Percentiles rank a stretch among this genome's conserved stretches.
Evolutionary conservation across 2,888 invertebrate species (phyloP).

Genomic region (Rapana venosa): DNA sequence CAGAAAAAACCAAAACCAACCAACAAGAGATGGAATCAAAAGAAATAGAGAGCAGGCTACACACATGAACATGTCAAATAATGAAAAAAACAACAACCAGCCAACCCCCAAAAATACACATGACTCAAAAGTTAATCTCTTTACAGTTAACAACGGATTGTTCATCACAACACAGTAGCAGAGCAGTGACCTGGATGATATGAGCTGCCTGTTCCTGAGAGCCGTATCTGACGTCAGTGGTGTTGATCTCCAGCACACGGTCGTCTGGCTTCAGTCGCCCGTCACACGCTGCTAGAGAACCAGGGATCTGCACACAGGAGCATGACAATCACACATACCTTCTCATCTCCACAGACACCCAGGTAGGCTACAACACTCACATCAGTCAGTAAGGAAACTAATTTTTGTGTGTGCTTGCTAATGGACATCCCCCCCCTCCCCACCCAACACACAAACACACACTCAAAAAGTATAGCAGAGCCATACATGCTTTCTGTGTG

Average conservation of each 20-base stretch:
- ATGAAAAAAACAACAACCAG: neutral
- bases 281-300: constrained; percentile 78
- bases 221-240: constrained; percentile 77
- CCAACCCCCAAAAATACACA: neutral
- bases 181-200: constrained; percentile 72
- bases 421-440: too few relatives aligned
- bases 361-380: too few relatives aligned
- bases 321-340: neutral
- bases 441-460: too few relatives aligned
- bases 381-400: too few relatives aligned
- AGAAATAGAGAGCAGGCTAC: neutral
- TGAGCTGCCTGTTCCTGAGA: constrained; percentile 79
- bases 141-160: neutral
- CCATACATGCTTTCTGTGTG: too few relatives aligned
- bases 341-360: too few relatives aligned
- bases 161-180: neutral
- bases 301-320: constrained; percentile 70
- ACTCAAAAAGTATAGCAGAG: too few relatives aligned
- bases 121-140: neutral
- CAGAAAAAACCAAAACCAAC: too few relatives aligned
- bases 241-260: constrained; percentile 79
- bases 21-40: too few relatives aligned
- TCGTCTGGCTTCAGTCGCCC: constrained; percentile 79
- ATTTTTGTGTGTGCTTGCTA: too few relatives aligned
- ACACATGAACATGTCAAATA: neutral